phyloP scores from a whole-genome alignment of 2,797 vertebrate species.

The Ciconia nigra region DNA sequence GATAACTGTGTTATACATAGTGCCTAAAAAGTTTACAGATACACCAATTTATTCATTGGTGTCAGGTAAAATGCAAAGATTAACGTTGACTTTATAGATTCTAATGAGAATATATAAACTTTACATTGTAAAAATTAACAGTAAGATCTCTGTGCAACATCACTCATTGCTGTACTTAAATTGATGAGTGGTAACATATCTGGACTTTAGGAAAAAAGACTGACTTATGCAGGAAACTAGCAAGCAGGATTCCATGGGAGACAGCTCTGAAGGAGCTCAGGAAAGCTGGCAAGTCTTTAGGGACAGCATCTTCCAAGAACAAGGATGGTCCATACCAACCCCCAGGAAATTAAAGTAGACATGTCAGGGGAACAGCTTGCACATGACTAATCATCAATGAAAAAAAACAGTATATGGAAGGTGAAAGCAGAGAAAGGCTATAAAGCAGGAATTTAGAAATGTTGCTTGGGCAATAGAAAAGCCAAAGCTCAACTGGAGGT shows the following conservation, averaged over 20 bases:
- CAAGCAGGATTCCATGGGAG: background rate
- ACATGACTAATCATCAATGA: background rate
- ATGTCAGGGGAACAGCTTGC: background rate
- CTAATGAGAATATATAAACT: background rate
- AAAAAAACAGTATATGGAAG: background rate
- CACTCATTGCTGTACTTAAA: background rate
- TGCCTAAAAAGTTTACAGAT: background rate
- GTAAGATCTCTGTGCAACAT: background rate
- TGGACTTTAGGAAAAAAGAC: background rate
- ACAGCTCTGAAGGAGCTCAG: background rate
- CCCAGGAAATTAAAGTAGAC: background rate
- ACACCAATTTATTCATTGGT: background rate
- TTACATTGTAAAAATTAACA: background rate
- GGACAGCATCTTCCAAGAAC: background rate
- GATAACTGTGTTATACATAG: background rate
- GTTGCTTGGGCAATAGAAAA: background rate
- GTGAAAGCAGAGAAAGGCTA: background rate
- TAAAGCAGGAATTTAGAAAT: background rate
- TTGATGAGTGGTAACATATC: background rate
- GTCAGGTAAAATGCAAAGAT: background rate
- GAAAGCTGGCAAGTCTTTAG: background rate
- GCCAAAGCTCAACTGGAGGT: background rate
- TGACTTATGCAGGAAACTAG: background rate
- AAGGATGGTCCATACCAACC: background rate
- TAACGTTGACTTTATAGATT: background rate